Evolutionary conservation across 2,797 vertebrate genomes (phyloP).

Genomic region (Taeniopygia guttata): DNA sequence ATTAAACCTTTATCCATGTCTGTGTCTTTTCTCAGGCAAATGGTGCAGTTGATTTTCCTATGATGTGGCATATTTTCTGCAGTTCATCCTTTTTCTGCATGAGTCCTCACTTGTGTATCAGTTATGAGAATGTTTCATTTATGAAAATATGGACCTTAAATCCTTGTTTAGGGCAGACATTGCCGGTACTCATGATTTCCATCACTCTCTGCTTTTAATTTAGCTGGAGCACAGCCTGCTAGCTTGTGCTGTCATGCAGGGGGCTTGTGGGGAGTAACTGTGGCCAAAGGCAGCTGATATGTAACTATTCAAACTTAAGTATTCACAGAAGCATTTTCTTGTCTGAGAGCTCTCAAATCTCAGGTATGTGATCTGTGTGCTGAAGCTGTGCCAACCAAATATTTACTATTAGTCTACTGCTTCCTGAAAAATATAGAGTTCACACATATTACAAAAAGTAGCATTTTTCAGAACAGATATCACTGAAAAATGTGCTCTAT

Average conservation of each 20-base stretch:
- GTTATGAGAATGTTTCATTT: not conserved
- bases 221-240: not conserved
- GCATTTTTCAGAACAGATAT: not conserved
- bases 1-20: not conserved
- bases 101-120: not conserved
- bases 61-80: not conserved
- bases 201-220: not conserved
- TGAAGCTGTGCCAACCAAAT: constrained; percentile 3
- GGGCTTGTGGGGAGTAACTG: not conserved
- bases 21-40: not conserved
- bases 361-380: not conserved
- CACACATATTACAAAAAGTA: not conserved
- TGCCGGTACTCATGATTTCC: not conserved
- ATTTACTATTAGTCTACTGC: constrained; percentile 6
- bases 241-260: not conserved
- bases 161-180: not conserved
- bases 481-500: not conserved
- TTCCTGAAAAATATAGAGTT: not conserved
- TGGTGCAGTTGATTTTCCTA: not conserved
- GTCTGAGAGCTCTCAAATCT: constrained; percentile 4
- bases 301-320: not conserved
- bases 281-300: not conserved
- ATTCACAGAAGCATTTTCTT: constrained; percentile 1
- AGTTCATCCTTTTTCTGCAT: not conserved
- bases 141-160: not conserved